phyloP scores from a whole-genome alignment of 2,888 invertebrate species.

The Conomelus anceps region DNA sequence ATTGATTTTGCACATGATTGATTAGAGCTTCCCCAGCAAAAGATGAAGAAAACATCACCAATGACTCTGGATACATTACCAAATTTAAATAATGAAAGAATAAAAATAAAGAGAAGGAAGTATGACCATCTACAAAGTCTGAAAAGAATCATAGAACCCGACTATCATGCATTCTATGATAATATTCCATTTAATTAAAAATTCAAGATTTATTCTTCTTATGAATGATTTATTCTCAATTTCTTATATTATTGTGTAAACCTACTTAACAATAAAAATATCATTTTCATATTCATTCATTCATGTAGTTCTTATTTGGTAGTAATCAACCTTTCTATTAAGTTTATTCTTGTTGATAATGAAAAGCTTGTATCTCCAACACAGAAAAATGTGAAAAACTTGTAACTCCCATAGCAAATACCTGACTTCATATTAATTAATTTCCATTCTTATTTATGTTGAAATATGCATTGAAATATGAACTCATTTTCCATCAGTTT shows the following conservation, averaged over 20 bases:
- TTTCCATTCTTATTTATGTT: neutral
- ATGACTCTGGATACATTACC: neutral
- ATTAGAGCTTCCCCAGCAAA: slow-evolving; percentile 2
- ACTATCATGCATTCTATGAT: neutral
- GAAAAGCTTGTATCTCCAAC: slow-evolving; percentile 13
- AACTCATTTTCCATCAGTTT: neutral
- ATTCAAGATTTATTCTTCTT: neutral
- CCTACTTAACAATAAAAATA: neutral
- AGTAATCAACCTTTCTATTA: neutral
- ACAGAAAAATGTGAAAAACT: slow-evolving; percentile 8
- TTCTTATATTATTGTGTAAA: neutral
- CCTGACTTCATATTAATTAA: neutral
- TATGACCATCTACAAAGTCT: slow-evolving; percentile 8
- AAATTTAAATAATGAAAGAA: slow-evolving; percentile 2
- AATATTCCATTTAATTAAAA: neutral
- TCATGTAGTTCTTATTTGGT: neutral
- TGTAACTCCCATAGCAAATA: slow-evolving; percentile 6
- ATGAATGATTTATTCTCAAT: neutral
- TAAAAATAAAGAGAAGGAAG: slow-evolving; percentile 13
- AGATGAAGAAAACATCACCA: neutral
- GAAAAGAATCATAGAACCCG: neutral
- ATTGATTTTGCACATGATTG: slow-evolving; percentile 3
- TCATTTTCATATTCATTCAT: neutral
- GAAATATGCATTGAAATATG: neutral
- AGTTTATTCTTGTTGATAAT: neutral